These are phyloP conservation scores for Ectemnius continuus DNA, from an alignment of 2,888 invertebrate species.

Conservation along the genomic window DNA sequence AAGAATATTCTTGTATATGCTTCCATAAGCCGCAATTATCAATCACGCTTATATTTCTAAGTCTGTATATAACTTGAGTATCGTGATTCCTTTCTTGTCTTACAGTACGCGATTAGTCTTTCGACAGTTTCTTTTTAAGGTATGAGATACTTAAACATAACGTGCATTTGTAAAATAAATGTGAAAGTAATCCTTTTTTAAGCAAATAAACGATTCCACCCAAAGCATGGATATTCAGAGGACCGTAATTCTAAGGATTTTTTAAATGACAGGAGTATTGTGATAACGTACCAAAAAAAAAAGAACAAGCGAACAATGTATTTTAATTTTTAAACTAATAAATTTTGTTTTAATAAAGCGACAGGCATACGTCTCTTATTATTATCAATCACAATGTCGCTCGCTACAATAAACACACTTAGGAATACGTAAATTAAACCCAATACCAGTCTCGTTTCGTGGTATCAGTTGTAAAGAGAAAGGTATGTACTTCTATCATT, in stretches of 20 bases:
- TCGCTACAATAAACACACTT: too few species aligned
- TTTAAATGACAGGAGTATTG: conserved; percentile 65
- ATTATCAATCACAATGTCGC: background rate
- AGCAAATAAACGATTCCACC: conserved; percentile 53
- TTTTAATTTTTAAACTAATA: conserved; percentile 70
- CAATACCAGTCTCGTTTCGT: background rate
- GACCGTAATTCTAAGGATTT: conserved; percentile 63
- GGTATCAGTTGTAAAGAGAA: conserved; percentile 1
- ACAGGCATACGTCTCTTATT: background rate
- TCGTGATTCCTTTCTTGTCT: conserved; percentile 32
- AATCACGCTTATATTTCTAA: conserved; percentile 34
- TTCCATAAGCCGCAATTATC: conserved; percentile 46
- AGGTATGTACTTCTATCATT: conserved; percentile 6
- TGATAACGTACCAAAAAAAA: conserved; percentile 66
- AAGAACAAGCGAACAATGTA: conserved; percentile 66
- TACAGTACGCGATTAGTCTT: conserved; percentile 17
- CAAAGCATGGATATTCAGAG: conserved; percentile 54
- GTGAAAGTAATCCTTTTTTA: conserved; percentile 44
- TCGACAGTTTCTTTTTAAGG: conserved; percentile 17
- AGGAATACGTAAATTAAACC: conserved; percentile 7
- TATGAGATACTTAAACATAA: conserved; percentile 31
- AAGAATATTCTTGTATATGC: conserved; percentile 54
- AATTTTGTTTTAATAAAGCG: conserved; percentile 65
- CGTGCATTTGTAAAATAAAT: conserved; percentile 37
- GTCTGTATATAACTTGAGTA: conserved; percentile 37